A percentile compares a stretch with the other conserved stretches of the same genome.
Conservation (phyloP, 2,888 invertebrate species). For the Caradrina kadenii region DNA sequence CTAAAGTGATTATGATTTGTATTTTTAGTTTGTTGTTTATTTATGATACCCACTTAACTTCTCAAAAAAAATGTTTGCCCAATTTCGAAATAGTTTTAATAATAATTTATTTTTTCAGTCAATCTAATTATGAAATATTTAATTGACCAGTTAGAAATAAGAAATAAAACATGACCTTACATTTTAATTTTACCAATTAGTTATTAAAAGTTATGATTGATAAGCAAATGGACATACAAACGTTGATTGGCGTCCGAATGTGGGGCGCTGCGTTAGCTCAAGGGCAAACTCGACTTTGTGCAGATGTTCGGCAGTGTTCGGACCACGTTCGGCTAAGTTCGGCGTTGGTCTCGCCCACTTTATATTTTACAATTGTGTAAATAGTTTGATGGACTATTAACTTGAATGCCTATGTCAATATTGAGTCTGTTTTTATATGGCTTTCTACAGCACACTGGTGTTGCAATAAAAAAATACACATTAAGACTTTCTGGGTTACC, state of each 20-base stretch:
- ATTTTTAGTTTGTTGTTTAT: no score
- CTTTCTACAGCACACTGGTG: background rate
- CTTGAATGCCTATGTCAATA: conserved; percentile 23
- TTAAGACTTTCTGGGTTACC: background rate
- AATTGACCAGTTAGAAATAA: background rate
- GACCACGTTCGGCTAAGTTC: conserved; percentile 29
- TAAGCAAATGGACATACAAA: conserved; percentile 26
- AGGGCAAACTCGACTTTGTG: conserved; percentile 67
- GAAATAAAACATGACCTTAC: conserved; percentile 4
- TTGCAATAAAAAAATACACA: background rate
- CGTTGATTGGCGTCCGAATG: conserved; percentile 60
- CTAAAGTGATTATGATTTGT: no score
- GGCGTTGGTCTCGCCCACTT: conserved; percentile 18
- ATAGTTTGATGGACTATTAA: conserved; percentile 19
- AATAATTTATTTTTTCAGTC: no score
- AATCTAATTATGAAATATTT: background rate
- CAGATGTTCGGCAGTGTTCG: conserved; percentile 60
- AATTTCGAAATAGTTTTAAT: no score
- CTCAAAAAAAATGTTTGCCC: no score
- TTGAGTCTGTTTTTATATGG: conserved; percentile 5
- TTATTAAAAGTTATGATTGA: conserved; percentile 5
- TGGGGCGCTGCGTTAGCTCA: conserved; percentile 69
- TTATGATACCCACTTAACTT: no score
- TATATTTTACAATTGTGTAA: conserved; percentile 32
- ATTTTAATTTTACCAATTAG: background rate